Base-by-base conservation (phyloP, 2,888 invertebrate genomes). In the Serrognathus titanus region DNA sequence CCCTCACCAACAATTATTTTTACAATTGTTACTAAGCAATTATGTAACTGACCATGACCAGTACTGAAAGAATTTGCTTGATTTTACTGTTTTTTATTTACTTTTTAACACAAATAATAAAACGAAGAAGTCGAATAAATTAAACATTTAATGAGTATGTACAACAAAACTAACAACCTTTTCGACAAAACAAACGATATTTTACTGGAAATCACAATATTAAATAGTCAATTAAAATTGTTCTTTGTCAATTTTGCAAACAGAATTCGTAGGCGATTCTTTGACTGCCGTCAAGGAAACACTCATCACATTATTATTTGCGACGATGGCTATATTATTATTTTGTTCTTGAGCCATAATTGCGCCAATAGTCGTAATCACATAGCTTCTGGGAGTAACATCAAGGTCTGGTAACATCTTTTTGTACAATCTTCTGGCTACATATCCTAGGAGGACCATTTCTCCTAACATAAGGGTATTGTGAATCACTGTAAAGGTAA, bases 391-490 rank as follows among this genome's bases (percentile, higher is more conserved):
- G 9, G 48, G 46, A 1, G 12, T 43, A 10, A 45, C 47, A 16
- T 68, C 66, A 24, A 60, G 54, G 40, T 71, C 69, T 3, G 79
- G 79, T 20, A 80, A 58, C 31, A 73, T 69, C 41, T 74, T 74
- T 56, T 82, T 82, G 77, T 89, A 88, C 47, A 89, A 70, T 56
- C 79, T 76, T 71, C 85, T 81, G 0, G 88, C 88, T 68, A 84
- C 80, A 58, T 82, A 77, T 43, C 84, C 83, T 41, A 89, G 78
- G 50, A 87, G 68, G 53, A 87, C 78, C 87, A 89, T 88, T 76
- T 89, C 88, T 64, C 84, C 70, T 66, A 88, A 76, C 81, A 87
- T 85, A 63, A 86, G 69, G 39, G 81, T 78, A 74, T 87, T 86
- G 77, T 86, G 85, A 61, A 88, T 81, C 73, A 88, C 89, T 89